Evolutionary conservation across 2,113 vertebrate genomes (phyloP), one percentile per base, ranked within the genome.

Genomic region (Ptychochromis oligacanthus): DNA sequence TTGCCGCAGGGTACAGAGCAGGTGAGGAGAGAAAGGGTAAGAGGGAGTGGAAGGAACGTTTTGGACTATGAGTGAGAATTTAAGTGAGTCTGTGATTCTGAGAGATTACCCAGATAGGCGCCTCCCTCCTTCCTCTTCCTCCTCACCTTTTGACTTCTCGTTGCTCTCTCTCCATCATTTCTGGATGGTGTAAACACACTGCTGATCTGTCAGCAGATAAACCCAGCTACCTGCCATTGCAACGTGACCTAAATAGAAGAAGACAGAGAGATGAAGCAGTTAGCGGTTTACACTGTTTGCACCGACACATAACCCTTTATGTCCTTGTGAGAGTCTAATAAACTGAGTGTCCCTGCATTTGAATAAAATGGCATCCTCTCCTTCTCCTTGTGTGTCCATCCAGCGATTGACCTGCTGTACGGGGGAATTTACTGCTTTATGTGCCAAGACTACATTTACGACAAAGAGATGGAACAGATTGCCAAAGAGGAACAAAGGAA

Each of bases 391-490:
- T 79, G n/a, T 83, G 64, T 74, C 55, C 59, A 36, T 79, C n/a
- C 94, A 99, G 98, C 98, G 87, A 97, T 99, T 87, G 98, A 99
- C 94, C 96, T 99, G 93, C 96, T 98, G 94, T 98, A 99, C 24
- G 98, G 98, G 80, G 98, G 98, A 79, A 97, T 99, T 93, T 99
- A 99, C 95, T 99, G 98, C 96, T 99, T 99, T 93, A 95, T 99
- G 96, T 99, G 98, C 96, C 98, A 99, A 96, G 98, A 99, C 97
- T 99, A 99, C 95, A 97, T 99, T 91, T 99, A 99, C 70, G 98
- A 99, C 96, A 99, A 97, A 96, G 98, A 99, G 95, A 98, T 99
- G 96, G 98, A 99, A 91, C 97, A 98, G 95, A 98, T 99, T 88
- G 97, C 98, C 97, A 99, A 98, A 97, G 98, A 99, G 95, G 98